Evolutionary conservation across 2,113 vertebrate species (phyloP), one percentile per base, ranked within the genome.

Genomic region (Macaca fascicularis): DNA sequence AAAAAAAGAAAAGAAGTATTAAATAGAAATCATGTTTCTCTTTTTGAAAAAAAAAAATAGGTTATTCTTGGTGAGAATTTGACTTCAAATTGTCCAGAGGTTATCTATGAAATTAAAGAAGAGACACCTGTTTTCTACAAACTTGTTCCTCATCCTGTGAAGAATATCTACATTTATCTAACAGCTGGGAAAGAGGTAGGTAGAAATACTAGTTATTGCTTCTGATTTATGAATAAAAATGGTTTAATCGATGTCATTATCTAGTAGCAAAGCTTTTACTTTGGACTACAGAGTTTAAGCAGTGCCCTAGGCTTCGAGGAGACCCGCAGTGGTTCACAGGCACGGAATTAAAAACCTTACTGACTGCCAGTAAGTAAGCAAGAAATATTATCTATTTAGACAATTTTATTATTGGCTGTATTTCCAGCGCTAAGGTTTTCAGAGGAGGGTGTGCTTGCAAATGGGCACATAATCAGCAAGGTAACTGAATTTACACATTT

Each of bases 91-190:
- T 99, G 99, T 94, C 99, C 99, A 50, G 99, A 98, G 19, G 98
- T 99, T 93, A 98, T 99, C 84, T 99, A 99, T 87, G 99, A 99
- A 97, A 99, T 99, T 95, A 97, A 98, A 89, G 98, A 99, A 67
- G 99, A 99, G 97, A 98, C 97, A 9, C 69, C 98, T 6, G 70
- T 99, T 97, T 99, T 99, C 97, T 98, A 98, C 94, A 99, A 98
- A 97, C 99, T 99, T 48, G 96, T 98, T 59, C 98, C 99, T 97
- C 99, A 99, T 89, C 99, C 99, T 50, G 67, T 98, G 95, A 98
- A 99, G 98, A 97, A 64, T 5, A 99, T 98, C 95, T 99, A 99
- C 87, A 98, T 99, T 80, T 99, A 99, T 91, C 93, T 99, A 92
- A 98, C 99, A 35, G 98, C 99, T 75, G 97, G 78, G 67, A 99